Conservation (phyloP, 2,888 invertebrate genomes). For the Clunio marinus region DNA sequence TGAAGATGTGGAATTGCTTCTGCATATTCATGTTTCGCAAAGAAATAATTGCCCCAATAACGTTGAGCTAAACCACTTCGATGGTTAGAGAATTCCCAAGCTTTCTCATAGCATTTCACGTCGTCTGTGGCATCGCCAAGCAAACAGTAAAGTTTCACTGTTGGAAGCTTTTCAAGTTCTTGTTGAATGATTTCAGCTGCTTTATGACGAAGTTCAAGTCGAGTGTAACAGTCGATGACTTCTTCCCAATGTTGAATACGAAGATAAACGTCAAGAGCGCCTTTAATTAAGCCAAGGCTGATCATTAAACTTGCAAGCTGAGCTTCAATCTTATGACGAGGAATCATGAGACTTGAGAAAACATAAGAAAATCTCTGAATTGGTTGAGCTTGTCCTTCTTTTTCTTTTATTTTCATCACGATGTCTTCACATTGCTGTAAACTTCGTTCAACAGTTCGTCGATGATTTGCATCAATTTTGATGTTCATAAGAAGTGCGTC, state of each 20-base stretch:
- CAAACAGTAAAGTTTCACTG: conserved; percentile 82
- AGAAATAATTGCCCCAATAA: conserved; percentile 81
- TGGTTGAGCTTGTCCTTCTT: conserved; percentile 41
- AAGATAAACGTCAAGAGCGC: conserved; percentile 74
- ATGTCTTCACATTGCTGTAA: conserved; percentile 81
- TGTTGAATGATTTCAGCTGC: conserved; percentile 85
- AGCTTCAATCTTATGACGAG: conserved; percentile 72
- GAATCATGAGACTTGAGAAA: conserved; percentile 67
- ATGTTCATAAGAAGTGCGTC: conserved; percentile 72
- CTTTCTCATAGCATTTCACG: conserved; percentile 73
- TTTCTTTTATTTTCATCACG: conserved; percentile 55
- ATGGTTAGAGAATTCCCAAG: conserved; percentile 82
- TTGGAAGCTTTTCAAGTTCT: conserved; percentile 71
- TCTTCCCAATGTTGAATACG: conserved; percentile 84
- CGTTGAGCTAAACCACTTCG: conserved; percentile 80
- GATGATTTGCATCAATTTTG: conserved; percentile 68
- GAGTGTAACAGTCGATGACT: conserved; percentile 85
- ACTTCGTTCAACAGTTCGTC: conserved; percentile 81
- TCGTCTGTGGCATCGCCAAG: conserved; percentile 86
- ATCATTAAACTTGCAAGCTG: conserved; percentile 74
- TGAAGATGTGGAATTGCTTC: conserved; percentile 77
- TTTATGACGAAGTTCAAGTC: conserved; percentile 77
- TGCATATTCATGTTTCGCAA: conserved; percentile 67
- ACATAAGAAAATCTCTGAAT: conserved; percentile 56
- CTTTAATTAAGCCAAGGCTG: conserved; percentile 76